phyloP scores from a whole-genome alignment of 2,888 invertebrate genomes.

The Drosophila pseudotalamancana region DNA sequence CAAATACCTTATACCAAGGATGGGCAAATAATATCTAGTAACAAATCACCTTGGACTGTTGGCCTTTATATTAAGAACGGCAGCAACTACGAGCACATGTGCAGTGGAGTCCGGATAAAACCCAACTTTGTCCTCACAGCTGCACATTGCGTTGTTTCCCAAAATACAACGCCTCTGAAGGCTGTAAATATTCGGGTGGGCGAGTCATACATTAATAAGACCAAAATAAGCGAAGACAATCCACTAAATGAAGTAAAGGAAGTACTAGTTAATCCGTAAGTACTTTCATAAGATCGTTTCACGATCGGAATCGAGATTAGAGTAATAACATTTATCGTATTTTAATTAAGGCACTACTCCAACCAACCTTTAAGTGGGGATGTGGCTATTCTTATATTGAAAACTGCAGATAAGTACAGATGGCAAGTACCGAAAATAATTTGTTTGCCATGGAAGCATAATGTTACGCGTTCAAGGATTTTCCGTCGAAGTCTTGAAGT shows the following conservation, averaged over 20 bases:
- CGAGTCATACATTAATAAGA: rapidly evolving
- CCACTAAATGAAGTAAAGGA: not conserved
- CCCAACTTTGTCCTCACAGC: constrained; percentile 33
- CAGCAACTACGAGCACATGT: not conserved
- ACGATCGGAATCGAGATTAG: no score
- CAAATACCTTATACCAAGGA: rapidly evolving
- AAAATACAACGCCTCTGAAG: rapidly evolving
- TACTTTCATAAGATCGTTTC: not conserved
- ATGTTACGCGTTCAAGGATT: rapidly evolving
- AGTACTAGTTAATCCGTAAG: not conserved
- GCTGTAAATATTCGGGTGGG: constrained; percentile 1
- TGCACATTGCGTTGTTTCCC: constrained; percentile 34
- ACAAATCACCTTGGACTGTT: not conserved
- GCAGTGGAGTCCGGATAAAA: constrained; percentile 21
- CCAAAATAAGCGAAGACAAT: not conserved
- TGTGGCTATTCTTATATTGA: not conserved
- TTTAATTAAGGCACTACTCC: no score
- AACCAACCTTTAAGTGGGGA: not conserved
- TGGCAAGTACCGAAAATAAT: not conserved
- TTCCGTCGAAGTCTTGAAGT: rapidly evolving
- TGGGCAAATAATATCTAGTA: rapidly evolving
- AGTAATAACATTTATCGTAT: no score
- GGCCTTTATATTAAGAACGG: not conserved
- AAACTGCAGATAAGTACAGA: not conserved
- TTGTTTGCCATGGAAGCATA: constrained; percentile 18